Percentiles rank a stretch among this genome's conserved stretches.
phyloP scores from a whole-genome alignment of 2,113 vertebrate species.

The Tachysurus fulvidraco region DNA sequence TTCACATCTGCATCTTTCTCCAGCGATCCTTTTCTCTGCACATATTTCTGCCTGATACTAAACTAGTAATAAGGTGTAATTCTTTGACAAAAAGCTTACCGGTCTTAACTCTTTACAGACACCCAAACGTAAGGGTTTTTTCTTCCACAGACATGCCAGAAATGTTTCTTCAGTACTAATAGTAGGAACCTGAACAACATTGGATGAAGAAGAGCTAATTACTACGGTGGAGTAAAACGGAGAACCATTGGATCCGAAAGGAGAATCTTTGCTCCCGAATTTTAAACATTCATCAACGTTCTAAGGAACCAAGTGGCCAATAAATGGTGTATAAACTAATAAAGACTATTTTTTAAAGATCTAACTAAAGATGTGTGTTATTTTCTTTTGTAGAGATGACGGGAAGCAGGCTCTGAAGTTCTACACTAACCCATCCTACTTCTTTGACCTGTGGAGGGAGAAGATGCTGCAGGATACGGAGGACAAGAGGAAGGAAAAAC shows the following conservation, averaged over 20 bases:
- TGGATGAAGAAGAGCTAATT: not conserved
- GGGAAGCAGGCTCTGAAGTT: conserved; percentile 97
- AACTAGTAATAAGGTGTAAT: not conserved
- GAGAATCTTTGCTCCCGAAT: no score
- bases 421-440: conserved; percentile 98
- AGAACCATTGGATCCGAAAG: no score
- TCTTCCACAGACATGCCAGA: not conserved
- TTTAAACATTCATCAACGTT: no score
- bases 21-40: not conserved
- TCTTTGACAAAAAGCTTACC: not conserved
- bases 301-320: no score
- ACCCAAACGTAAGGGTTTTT: not conserved
- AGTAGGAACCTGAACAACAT: not conserved
- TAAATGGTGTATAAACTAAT: no score
- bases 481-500: conserved; percentile 96
- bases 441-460: conserved; percentile 98
- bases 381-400: conserved; percentile 83
- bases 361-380: not conserved
- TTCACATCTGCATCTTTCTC: not conserved
- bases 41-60: not conserved
- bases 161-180: not conserved
- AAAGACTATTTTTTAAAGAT: not conserved
- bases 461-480: conserved; percentile 99
- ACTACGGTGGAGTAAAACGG: no score
- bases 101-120: not conserved